Evolutionary conservation across 2,888 invertebrate species (phyloP).

Genomic region (Vanessa cardui): DNA sequence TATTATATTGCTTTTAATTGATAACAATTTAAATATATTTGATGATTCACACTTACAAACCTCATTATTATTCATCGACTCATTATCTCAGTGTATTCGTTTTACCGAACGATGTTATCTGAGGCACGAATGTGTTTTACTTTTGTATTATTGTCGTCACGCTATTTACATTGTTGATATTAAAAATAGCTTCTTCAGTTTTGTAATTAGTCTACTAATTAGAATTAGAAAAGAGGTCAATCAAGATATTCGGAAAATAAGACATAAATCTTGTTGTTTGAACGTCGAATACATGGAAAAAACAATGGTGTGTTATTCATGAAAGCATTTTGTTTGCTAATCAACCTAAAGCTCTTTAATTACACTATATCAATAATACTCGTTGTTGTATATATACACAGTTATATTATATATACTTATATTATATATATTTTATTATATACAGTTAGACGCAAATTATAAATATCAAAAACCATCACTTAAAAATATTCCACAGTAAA

Average conservation of each 20-base stretch:
- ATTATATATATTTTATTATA: too few relatives aligned
- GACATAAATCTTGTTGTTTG: too few relatives aligned
- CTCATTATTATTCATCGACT: slow-evolving; percentile 82
- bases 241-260: not conserved
- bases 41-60: slow-evolving; percentile 82
- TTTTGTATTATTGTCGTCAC: slow-evolving; percentile 72
- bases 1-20: slow-evolving; percentile 84
- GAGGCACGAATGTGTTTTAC: slow-evolving; percentile 76
- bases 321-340: too few relatives aligned
- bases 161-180: slow-evolving; percentile 52
- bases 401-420: too few relatives aligned
- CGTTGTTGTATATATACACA: too few relatives aligned
- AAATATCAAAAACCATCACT: too few relatives aligned
- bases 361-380: too few relatives aligned
- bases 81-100: slow-evolving; percentile 78
- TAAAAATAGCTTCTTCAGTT: not conserved
- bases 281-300: too few relatives aligned
- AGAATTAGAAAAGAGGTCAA: slow-evolving; percentile 6
- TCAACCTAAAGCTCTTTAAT: too few relatives aligned
- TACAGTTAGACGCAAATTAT: too few relatives aligned
- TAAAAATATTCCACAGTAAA: too few relatives aligned
- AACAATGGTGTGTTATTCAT: too few relatives aligned
- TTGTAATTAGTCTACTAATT: not conserved
- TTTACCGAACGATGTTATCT: slow-evolving; percentile 74
- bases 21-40: slow-evolving; percentile 84